These are phyloP conservation scores for Agapostemon virescens DNA, from an alignment of 2,888 invertebrate genomes.

Conservation along the genomic window DNA sequence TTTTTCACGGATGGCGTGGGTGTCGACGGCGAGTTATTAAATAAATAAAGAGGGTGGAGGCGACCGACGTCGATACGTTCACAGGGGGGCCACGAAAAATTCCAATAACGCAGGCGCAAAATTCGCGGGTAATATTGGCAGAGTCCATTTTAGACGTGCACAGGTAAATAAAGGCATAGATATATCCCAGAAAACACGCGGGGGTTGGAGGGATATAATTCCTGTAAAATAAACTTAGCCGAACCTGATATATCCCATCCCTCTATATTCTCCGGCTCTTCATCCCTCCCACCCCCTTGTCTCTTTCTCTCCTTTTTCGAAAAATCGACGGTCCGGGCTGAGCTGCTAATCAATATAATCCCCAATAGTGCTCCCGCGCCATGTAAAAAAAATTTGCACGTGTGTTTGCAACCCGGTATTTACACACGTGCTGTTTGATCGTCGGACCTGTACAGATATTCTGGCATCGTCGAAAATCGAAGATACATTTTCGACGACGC, in stretches of 20 bases:
- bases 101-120: conserved; percentile 32
- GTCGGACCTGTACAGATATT: not conserved
- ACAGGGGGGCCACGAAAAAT: not conserved
- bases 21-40: not conserved
- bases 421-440: conserved; percentile 14
- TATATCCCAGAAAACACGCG: not conserved
- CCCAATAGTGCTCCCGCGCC: not conserved
- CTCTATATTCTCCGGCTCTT: too few species aligned
- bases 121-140: conserved; percentile 19
- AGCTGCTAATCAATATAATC: conserved; percentile 37
- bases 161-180: conserved; percentile 15
- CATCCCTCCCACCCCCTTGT: not conserved
- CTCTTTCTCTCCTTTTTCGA: not conserved
- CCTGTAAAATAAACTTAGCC: conserved; percentile 21
- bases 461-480: not conserved
- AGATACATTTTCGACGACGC: not conserved
- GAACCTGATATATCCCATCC: not conserved
- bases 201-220: conserved; percentile 1
- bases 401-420: conserved; percentile 29
- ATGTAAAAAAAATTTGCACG: conserved; percentile 20
- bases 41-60: conserved; percentile 22
- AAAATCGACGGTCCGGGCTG: not conserved
- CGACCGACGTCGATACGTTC: not conserved
- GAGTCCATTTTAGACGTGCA: conserved; percentile 8
- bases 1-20: not conserved